phyloP scores from a whole-genome alignment of 2,797 vertebrate species.

The Vireo griseus region DNA sequence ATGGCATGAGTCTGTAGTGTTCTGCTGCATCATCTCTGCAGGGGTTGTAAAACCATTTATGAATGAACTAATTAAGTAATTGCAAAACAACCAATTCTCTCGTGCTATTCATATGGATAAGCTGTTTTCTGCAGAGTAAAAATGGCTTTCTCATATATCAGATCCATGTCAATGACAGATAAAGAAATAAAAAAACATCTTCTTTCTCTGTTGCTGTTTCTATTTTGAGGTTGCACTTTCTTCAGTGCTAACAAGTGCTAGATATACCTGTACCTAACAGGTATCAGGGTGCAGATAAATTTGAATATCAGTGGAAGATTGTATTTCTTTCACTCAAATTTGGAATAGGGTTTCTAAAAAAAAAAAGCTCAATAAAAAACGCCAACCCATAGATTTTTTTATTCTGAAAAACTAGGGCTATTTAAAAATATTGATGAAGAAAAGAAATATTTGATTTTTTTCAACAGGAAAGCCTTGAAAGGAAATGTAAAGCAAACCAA shows the following conservation, averaged over 20 bases:
- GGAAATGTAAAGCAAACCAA: not conserved
- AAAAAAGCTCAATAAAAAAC: not conserved
- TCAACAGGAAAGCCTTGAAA: not conserved
- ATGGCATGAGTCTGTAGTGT: not conserved
- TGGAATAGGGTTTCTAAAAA: not conserved
- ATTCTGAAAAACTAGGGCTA: not conserved
- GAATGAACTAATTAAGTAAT: not conserved
- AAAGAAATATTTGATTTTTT: not conserved
- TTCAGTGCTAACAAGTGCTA: not conserved
- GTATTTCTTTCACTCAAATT: not conserved
- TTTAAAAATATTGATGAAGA: not conserved
- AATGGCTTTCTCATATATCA: not conserved
- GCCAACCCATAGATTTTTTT: fast-evolving
- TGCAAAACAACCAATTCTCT: not conserved
- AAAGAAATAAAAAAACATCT: not conserved
- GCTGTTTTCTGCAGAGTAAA: not conserved
- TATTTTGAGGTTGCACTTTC: not conserved
- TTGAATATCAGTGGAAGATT: not conserved
- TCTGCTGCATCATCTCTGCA: not conserved
- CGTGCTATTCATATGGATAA: not conserved
- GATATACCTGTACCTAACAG: not conserved
- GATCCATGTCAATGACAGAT: not conserved
- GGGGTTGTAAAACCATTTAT: not conserved
- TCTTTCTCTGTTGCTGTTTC: not conserved
- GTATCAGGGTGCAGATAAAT: not conserved